phyloP scores from a whole-genome alignment of 2,113 vertebrate species.

The Cyprinodon tularosa region DNA sequence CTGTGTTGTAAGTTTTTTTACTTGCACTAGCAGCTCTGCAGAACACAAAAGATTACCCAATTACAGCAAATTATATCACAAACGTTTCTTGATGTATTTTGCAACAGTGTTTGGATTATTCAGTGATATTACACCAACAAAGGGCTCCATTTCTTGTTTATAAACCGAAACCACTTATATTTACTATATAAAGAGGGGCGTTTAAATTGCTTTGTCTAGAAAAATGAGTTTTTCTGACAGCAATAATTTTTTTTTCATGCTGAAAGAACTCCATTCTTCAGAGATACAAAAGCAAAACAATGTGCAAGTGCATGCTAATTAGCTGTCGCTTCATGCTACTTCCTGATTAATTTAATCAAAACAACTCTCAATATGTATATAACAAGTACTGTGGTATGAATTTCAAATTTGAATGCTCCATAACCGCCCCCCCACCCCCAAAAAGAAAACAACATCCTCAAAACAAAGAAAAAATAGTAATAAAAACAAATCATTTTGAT shows the following conservation, averaged over 20 bases:
- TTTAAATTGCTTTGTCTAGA: conserved; percentile 42
- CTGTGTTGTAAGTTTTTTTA: conserved; percentile 4
- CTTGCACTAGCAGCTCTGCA: background rate
- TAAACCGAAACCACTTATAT: conserved; percentile 12
- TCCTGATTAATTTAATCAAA: conserved; percentile 66
- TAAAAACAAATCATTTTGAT: background rate
- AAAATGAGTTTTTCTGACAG: conserved; percentile 18
- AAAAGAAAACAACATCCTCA: background rate
- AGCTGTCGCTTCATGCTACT: conserved; percentile 53
- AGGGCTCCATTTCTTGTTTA: conserved; percentile 28
- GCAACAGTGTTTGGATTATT: conserved; percentile 9
- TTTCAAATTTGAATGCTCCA: background rate
- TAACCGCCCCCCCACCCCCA: background rate
- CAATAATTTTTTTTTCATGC: conserved; percentile 1
- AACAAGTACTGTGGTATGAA: conserved; percentile 1
- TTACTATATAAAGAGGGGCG: background rate
- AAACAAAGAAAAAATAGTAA: background rate
- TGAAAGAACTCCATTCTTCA: conserved; percentile 21
- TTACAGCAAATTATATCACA: conserved; percentile 42
- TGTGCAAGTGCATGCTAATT: conserved; percentile 59
- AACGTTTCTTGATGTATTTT: conserved; percentile 16
- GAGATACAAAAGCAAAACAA: conserved; percentile 41
- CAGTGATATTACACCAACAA: conserved; percentile 45
- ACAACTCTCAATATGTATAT: conserved; percentile 34
- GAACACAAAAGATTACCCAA: conserved; percentile 20